These are phyloP conservation scores for Dynastes grantii DNA, from an alignment of 2,888 invertebrate genomes.

Conservation along the genomic window DNA sequence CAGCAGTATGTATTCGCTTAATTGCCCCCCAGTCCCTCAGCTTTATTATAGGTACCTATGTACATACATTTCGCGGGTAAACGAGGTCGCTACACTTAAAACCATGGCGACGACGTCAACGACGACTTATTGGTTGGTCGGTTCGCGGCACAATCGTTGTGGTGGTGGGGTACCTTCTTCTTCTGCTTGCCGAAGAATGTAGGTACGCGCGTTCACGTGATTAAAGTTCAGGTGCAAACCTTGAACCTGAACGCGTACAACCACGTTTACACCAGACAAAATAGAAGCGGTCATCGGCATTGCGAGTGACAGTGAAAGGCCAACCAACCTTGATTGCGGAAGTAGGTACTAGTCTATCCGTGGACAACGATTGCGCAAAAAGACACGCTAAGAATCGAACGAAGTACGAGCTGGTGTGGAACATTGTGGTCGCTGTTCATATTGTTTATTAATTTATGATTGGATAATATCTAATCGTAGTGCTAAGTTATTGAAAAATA, in stretches of 20 bases:
- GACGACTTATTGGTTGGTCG: constrained; percentile 10
- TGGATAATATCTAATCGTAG: neutral
- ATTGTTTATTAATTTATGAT: neutral
- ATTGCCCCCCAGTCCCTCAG: neutral
- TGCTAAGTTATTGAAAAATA: too few species aligned
- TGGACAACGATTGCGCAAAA: constrained; percentile 22
- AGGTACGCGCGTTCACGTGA: constrained; percentile 47
- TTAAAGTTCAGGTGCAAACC: constrained; percentile 56
- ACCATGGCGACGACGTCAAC: constrained; percentile 8
- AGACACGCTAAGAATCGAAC: neutral
- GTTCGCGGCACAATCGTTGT: neutral
- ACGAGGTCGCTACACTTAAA: constrained; percentile 48
- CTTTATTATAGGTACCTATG: too few species aligned
- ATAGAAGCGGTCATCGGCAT: constrained; percentile 41
- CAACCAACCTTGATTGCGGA: constrained; percentile 50
- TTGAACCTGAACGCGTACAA: constrained; percentile 54
- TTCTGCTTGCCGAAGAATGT: constrained; percentile 43
- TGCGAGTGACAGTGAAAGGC: constrained; percentile 45
- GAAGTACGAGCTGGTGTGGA: neutral
- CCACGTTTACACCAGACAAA: constrained; percentile 48
- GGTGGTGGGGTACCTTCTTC: constrained; percentile 26
- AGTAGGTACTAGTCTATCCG: constrained; percentile 26
- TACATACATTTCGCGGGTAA: constrained; percentile 38
- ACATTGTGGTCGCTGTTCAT: neutral
- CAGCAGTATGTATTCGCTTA: constrained; percentile 11